Evolutionary conservation across 2,888 invertebrate species (phyloP), one percentile per base, ranked within the genome.

Genomic region (Dysmachus trigonus): DNA sequence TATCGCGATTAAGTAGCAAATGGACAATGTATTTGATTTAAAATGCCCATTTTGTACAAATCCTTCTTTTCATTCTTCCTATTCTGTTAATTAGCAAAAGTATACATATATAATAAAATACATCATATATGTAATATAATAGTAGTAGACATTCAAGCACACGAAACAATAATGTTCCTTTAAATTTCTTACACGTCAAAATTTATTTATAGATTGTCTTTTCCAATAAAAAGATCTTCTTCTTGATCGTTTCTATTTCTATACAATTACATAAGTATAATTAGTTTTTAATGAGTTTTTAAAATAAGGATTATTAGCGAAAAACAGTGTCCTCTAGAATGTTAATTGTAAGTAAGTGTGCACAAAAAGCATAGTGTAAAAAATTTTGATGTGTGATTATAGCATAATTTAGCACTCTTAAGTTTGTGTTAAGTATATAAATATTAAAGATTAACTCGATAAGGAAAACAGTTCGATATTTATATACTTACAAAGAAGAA

Each of bases 111-210:
- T 51, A 51, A 83, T 33, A 83, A 35, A 18, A 22, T 22, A 72
- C 22, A 41, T 62, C 35, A 31, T 73, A 74, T 73, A 73, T 74
- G 47, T 74, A 83, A 82, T 72, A 83, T 72, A 72, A 72, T 83
- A 38, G 3, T 84, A 22, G 18, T 86, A 85, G 62, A 88, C 87
- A 88, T 86, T 77, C 85, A 86, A 87, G 87, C 87, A 88, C 87
- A 88, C 86, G 84, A 81, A 87, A 87, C 51, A 74, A 33, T 47
- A 31, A 85, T 53, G 71, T 72, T 27, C 35, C 31, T 31, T 73
- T 85, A 71, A 31, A 18, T 72, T 18, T 62, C 62, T 83, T 22
- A 35, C 30, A 62, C 38, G 30, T 77, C 10, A 62, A 62, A 62
- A 62, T 85, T 18, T 73, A 38, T 85, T 51, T 53, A 77, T 77